Evolutionary conservation across 2,888 invertebrate genomes (phyloP), one percentile per base, ranked within the genome.

Genomic region (Drosophila affinis): DNA sequence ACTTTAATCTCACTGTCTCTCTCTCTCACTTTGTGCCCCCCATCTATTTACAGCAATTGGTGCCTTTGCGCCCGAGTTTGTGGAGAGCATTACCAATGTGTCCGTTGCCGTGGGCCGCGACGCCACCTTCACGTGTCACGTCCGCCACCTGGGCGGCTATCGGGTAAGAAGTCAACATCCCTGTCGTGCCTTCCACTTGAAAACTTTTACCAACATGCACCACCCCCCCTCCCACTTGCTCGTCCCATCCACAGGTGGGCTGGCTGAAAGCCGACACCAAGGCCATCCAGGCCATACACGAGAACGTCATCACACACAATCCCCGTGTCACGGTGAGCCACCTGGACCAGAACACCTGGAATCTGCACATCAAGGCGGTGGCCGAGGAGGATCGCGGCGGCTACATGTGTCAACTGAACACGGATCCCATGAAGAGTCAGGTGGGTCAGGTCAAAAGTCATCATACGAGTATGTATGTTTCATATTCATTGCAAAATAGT

Each of bases 321-420:
- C 96, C 96, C 72, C 94, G 97, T 77, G 95, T 98, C 53, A 95
- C 95, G 51, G 97, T 97, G 65, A 96, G 96, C 39, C 97, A 97
- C 91, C 95, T 95, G 89, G 97, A 97, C 89, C 96, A 96, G 92
- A 94, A 95, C 76, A 96, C 96, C 87, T 98, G 98, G 98, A 97
- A 97, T 93, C 94, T 98, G 74, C 97, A 97, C 92, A 97, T 98
- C 90, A 96, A 95, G 89, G 95, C 95, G 83, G 96, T 96, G 3
- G 96, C 96, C 88, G 96, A 96, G 90, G 97, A 97, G 90, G 98
- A 98, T 92, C 94, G 95, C 55, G 98, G 98, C 34, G 95, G 95
- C 82, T 98, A 98, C 93, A 97, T 97, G 97, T 98, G 98, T 92
- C 98, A 98, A 93, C 95, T 98, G 89, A 98, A 98, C 93, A 98